phyloP scores from a whole-genome alignment of 2,797 vertebrate species.

The Eulemur albifrons region DNA sequence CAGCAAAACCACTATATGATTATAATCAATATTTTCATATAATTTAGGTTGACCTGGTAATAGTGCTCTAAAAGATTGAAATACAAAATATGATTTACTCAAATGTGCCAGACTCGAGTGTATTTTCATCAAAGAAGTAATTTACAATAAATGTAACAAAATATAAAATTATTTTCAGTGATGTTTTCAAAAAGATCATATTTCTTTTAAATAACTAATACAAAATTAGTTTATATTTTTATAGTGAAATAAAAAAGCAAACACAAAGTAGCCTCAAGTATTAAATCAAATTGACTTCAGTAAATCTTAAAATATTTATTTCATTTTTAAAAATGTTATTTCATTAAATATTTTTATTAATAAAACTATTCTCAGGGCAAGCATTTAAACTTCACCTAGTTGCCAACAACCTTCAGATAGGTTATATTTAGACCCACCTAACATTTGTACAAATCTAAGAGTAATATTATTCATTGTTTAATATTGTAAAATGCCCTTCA shows the following conservation, averaged over 20 bases:
- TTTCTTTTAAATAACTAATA: not conserved
- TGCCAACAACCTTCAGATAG: not conserved
- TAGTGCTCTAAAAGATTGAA: not conserved
- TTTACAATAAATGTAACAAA: not conserved
- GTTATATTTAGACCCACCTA: not conserved
- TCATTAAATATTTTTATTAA: constrained; percentile 2
- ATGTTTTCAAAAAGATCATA: not conserved
- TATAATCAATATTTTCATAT: constrained; percentile 42
- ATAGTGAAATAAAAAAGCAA: not conserved
- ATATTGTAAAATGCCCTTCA: not conserved
- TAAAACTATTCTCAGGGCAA: not conserved
- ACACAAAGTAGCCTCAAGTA: not conserved
- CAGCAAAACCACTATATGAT: not conserved
- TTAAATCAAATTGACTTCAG: constrained; percentile 1
- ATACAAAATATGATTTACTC: not conserved
- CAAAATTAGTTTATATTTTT: not conserved
- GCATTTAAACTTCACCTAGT: not conserved
- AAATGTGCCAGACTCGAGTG: not conserved
- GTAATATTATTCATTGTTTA: not conserved
- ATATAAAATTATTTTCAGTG: not conserved
- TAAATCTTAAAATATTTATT: not conserved
- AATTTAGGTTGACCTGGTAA: not conserved
- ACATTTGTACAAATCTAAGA: not conserved
- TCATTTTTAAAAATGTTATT: not conserved
- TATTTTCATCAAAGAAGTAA: not conserved